Percentiles rank a stretch among this genome's conserved stretches.
phyloP scores from a whole-genome alignment of 1,140 invertebrate species.

The Brachionus rotundiformis region DNA sequence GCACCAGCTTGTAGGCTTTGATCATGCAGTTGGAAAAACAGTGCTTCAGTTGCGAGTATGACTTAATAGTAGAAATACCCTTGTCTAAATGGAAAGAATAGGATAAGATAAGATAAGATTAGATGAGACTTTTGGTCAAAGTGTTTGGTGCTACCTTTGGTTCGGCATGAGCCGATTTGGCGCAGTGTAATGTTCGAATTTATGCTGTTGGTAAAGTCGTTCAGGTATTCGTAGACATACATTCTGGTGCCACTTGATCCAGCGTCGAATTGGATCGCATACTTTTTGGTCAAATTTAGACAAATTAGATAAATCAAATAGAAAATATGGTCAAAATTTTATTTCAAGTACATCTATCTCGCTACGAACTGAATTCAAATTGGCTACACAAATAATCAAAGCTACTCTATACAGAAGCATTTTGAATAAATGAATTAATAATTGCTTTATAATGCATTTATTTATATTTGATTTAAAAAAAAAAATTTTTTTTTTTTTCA shows the following conservation, averaged over 20 bases:
- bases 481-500: not conserved
- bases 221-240: conserved; percentile 8
- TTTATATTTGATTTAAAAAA: too few species aligned
- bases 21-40: not conserved
- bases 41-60: not conserved
- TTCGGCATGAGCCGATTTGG: not conserved
- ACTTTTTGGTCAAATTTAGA: too few species aligned
- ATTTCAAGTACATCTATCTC: not conserved
- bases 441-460: too few species aligned
- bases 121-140: not conserved
- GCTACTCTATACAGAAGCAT: not conserved
- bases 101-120: too few species aligned
- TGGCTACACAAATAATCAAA: not conserved
- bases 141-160: not conserved
- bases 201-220: not conserved
- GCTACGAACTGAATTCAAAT: not conserved
- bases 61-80: not conserved
- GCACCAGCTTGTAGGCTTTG: not conserved
- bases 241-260: conserved; percentile 27
- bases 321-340: too few species aligned
- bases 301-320: not conserved
- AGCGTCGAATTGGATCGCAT: conserved; percentile 38
- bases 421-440: not conserved
- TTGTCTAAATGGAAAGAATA: not conserved
- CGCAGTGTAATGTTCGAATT: conserved; percentile 2